Conservation (phyloP, 64 coral and sea anemone species). For the Stichodactyla mertensii region DNA sequence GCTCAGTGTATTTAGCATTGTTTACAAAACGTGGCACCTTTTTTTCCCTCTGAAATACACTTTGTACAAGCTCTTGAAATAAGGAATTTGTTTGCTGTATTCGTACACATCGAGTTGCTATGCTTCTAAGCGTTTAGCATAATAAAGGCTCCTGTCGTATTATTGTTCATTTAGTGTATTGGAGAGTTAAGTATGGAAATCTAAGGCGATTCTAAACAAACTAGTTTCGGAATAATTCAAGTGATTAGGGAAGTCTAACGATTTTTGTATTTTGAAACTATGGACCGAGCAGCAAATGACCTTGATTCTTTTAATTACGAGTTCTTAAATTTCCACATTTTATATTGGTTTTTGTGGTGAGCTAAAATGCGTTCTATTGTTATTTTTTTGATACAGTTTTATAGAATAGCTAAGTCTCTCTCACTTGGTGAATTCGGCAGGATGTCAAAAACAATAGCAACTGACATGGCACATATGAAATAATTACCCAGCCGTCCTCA, state of each 20-base stretch:
- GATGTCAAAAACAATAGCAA: slow-evolving; percentile 50
- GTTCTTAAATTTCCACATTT: neutral
- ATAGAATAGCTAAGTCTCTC: slow-evolving; percentile 17
- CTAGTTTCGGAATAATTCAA: slow-evolving; percentile 8
- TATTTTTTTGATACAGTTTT: slow-evolving; percentile 34
- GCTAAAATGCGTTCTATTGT: neutral
- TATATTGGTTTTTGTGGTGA: slow-evolving; percentile 1
- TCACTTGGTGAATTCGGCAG: slow-evolving; percentile 38
- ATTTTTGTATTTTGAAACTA: neutral
- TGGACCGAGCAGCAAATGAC: neutral
- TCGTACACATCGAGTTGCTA: slow-evolving; percentile 12
- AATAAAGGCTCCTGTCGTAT: slow-evolving; percentile 11
- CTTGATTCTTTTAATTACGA: slow-evolving; percentile 11
- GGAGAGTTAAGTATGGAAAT: slow-evolving; percentile 30
- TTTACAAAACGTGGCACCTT: slow-evolving; percentile 27
- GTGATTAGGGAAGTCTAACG: neutral
- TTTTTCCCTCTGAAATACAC: slow-evolving; percentile 17
- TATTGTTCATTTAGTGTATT: slow-evolving; percentile 37
- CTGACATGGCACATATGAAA: slow-evolving; percentile 19
- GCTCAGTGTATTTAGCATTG: slow-evolving; percentile 20
- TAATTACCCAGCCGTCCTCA: slow-evolving; percentile 38
- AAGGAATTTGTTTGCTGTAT: slow-evolving; percentile 29
- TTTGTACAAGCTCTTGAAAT: slow-evolving; percentile 12
- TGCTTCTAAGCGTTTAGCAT: slow-evolving; percentile 22
- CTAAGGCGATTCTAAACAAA: neutral